Evolutionary conservation across 2,797 vertebrate genomes (phyloP).

Genomic region (Sebastiscus albofasciatus): DNA sequence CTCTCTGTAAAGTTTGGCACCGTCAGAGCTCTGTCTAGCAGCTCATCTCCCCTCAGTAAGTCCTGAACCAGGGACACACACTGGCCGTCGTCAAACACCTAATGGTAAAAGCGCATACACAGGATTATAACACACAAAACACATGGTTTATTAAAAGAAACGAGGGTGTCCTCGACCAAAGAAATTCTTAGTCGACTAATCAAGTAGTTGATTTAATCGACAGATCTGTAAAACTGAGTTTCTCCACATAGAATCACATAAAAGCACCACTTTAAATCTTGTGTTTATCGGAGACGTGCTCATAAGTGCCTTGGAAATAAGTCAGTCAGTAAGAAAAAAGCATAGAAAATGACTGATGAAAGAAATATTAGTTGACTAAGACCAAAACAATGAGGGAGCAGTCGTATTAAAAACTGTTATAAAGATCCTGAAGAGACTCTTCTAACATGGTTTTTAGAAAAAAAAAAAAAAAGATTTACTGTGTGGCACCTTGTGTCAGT

Average conservation of each 20-base stretch:
- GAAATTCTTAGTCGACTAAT: no score
- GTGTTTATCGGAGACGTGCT: no score
- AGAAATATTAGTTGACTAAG: no score
- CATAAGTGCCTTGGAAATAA: no score
- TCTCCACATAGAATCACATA: no score
- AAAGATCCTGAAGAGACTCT: not conserved
- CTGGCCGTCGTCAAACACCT: constrained; percentile 96
- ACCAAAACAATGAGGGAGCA: no score
- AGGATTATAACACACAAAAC: not conserved
- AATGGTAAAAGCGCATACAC: not conserved
- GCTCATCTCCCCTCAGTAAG: constrained; percentile 92
- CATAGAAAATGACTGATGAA: no score
- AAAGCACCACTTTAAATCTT: no score
- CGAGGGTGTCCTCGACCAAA: no score
- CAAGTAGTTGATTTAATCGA: no score
- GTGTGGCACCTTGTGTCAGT: not conserved
- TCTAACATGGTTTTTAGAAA: not conserved
- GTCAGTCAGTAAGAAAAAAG: no score
- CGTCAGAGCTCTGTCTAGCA: constrained; percentile 91
- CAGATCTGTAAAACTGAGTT: no score
- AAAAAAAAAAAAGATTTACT: not conserved
- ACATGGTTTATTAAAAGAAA: not conserved
- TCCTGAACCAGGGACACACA: constrained; percentile 93
- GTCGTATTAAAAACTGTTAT: not conserved
- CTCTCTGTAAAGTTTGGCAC: constrained; percentile 91